phyloP scores from a whole-genome alignment of 2,797 vertebrate genomes.

The Eupleurogrammus muticus region DNA sequence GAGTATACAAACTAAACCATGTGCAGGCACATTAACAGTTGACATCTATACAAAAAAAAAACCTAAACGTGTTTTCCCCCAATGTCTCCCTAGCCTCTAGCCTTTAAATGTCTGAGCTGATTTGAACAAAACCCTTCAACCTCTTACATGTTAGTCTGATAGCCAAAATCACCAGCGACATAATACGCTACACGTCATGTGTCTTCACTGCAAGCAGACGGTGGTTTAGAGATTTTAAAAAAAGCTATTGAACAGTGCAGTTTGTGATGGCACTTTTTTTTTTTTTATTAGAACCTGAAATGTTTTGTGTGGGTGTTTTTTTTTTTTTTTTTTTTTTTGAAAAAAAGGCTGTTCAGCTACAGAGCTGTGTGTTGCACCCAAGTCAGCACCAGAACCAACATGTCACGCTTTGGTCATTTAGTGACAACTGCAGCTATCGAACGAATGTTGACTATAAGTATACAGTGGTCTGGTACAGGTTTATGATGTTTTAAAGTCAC shows the following conservation, averaged over 20 bases:
- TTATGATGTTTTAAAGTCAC: conserved; percentile 43
- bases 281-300: conserved; percentile 59
- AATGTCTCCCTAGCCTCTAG: conserved; percentile 14
- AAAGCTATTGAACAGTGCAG: conserved; percentile 30
- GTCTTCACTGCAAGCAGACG: conserved; percentile 27
- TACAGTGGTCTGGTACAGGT: conserved; percentile 35
- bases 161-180: conserved; percentile 25
- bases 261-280: conserved; percentile 67
- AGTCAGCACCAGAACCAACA: conserved; percentile 60
- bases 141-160: conserved; percentile 24
- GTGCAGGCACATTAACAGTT: conserved; percentile 55
- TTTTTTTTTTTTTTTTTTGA: background rate
- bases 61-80: conserved; percentile 16
- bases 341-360: conserved; percentile 48
- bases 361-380: conserved; percentile 44
- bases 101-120: conserved; percentile 19
- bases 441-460: conserved; percentile 10
- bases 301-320: background rate
- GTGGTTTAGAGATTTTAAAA: conserved; percentile 16
- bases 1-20: conserved; percentile 42
- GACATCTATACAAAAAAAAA: conserved; percentile 25
- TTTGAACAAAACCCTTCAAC: conserved; percentile 48
- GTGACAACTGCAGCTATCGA: conserved; percentile 40
- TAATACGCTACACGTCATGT: conserved; percentile 40
- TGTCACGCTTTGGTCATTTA: conserved; percentile 33